Conservation (phyloP, 2,113 vertebrate genomes). For the Phalacrocorax carbo region DNA sequence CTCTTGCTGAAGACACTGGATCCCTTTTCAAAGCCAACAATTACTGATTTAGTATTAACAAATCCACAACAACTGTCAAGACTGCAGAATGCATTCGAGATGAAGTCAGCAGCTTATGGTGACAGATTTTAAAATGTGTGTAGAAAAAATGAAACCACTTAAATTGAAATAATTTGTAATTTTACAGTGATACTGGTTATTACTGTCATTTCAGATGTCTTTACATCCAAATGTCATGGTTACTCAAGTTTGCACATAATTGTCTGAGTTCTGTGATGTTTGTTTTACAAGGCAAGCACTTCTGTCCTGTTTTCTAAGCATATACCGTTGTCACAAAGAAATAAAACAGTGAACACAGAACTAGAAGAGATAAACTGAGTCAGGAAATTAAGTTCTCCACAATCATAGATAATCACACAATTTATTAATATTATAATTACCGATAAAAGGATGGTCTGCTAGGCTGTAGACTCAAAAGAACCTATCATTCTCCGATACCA, state of each 20-base stretch:
- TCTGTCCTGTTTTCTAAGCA: background rate
- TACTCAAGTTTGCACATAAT: conserved; percentile 4
- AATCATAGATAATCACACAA: background rate
- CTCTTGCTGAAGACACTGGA: conserved; percentile 73
- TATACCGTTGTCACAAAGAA: background rate
- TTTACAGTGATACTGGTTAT: conserved; percentile 55
- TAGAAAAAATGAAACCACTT: conserved; percentile 48
- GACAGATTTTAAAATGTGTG: conserved; percentile 2
- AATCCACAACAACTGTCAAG: conserved; percentile 72
- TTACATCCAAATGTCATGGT: conserved; percentile 1
- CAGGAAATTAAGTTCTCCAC: background rate
- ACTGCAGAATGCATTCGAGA: conserved; percentile 43
- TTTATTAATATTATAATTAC: background rate
- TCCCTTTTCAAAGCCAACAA: conserved; percentile 75
- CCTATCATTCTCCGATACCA: background rate
- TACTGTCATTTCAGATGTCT: conserved; percentile 46
- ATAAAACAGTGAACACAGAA: background rate
- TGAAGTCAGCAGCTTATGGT: conserved; percentile 49
- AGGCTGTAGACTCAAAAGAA: background rate
- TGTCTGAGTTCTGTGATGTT: background rate
- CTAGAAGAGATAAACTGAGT: background rate
- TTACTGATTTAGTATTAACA: conserved; percentile 78
- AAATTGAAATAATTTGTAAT: conserved; percentile 49
- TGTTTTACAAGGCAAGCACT: background rate
- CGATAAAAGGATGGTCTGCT: background rate